phyloP scores from a whole-genome alignment of 2,888 invertebrate species.

The Pterostichus madidus region DNA sequence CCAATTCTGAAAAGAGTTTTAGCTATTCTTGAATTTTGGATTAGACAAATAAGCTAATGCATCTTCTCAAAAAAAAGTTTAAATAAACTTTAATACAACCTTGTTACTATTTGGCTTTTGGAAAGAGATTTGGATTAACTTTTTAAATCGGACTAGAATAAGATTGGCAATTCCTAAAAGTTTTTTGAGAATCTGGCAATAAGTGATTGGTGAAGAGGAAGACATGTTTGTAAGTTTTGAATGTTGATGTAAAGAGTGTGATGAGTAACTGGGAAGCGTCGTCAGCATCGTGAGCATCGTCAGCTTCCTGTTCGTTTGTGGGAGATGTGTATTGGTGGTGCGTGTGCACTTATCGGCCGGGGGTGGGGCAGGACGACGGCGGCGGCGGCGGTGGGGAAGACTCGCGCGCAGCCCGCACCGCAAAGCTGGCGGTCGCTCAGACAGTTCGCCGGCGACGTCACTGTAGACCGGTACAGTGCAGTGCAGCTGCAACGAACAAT shows the following conservation, averaged over 20 bases:
- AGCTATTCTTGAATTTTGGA: too few species aligned
- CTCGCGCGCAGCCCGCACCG: constrained; percentile 68
- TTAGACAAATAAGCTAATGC: too few species aligned
- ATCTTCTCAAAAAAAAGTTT: too few species aligned
- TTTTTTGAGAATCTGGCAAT: too few species aligned
- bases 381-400: constrained; percentile 70
- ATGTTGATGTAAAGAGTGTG: not conserved
- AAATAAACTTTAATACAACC: too few species aligned
- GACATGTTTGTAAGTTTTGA: not conserved
- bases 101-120: too few species aligned
- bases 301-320: not conserved
- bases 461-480: constrained; percentile 78
- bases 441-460: constrained; percentile 80
- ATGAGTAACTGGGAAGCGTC: not conserved
- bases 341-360: constrained; percentile 63
- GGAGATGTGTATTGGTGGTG: constrained; percentile 22
- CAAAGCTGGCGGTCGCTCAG: constrained; percentile 75
- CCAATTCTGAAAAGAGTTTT: too few species aligned
- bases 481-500: constrained; percentile 64
- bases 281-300: not conserved
- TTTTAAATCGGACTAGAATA: too few species aligned
- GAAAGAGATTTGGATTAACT: too few species aligned
- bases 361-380: constrained; percentile 65
- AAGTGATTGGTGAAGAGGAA: too few species aligned
- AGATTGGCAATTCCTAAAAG: too few species aligned